A percentile compares a stretch with the other conserved stretches of the same genome.
Conservation (phyloP, 2,113 vertebrate genomes). For the Fregata magnificens region DNA sequence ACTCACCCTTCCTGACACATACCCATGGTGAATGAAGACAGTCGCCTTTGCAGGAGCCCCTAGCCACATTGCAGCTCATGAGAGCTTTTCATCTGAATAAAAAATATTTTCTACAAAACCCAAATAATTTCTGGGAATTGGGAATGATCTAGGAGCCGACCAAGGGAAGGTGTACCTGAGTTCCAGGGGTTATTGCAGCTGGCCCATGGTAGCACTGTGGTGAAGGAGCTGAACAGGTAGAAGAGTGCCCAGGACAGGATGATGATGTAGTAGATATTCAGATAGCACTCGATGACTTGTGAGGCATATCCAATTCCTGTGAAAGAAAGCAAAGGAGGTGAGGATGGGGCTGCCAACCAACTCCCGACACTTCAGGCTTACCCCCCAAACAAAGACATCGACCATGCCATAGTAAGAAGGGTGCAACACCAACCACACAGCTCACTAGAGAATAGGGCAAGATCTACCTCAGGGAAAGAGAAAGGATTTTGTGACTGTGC, state of each 20-base stretch:
- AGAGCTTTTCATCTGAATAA: background rate
- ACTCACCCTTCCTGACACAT: background rate
- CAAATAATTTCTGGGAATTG: background rate
- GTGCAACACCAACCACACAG: background rate
- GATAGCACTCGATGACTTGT: slow-evolving; percentile 84
- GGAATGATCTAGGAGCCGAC: background rate
- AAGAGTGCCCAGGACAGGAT: slow-evolving; percentile 90
- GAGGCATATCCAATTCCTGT: slow-evolving; percentile 88
- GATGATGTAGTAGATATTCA: slow-evolving; percentile 91
- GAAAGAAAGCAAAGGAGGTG: background rate
- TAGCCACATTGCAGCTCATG: background rate
- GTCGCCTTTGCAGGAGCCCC: background rate
- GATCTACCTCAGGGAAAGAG: background rate
- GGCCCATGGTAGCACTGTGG: slow-evolving; percentile 84
- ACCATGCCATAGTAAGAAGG: background rate
- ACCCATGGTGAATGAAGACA: background rate
- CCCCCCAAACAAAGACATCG: background rate
- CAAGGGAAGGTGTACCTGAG: slow-evolving; percentile 72
- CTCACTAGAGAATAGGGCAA: background rate
- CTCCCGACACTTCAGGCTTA: background rate
- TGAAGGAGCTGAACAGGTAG: slow-evolving; percentile 89
- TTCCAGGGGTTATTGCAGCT: slow-evolving; percentile 91
- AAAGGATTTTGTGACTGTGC: background rate
- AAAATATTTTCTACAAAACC: background rate
- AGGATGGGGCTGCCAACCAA: background rate